Conservation (phyloP, 2,888 invertebrate species). For the Drosophila mimetica region DNA sequence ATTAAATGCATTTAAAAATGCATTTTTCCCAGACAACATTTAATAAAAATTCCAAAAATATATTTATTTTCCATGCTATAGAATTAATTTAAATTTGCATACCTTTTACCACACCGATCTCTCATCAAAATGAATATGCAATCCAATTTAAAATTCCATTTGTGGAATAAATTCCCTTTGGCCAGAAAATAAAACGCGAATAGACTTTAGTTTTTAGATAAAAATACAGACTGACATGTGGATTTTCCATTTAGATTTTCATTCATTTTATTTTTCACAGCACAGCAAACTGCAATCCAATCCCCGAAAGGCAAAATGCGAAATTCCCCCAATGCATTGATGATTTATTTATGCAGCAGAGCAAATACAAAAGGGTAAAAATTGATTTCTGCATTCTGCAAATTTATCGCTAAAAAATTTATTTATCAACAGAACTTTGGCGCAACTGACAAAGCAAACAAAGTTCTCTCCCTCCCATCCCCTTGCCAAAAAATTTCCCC, state of each 20-base stretch:
- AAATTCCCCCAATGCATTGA: slow-evolving; percentile 58
- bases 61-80: neutral
- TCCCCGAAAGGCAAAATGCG: slow-evolving; percentile 40
- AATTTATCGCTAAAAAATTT: slow-evolving; percentile 67
- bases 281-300: slow-evolving; percentile 24
- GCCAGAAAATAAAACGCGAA: neutral
- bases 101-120: neutral
- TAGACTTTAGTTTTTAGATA: slow-evolving; percentile 23
- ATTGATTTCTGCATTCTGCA: slow-evolving; percentile 63
- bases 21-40: too few species aligned
- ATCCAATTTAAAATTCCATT: slow-evolving; percentile 39
- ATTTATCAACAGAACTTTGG: slow-evolving; percentile 68
- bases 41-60: neutral
- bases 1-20: too few species aligned
- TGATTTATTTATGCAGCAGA: slow-evolving; percentile 73
- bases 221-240: slow-evolving; percentile 18
- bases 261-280: slow-evolving; percentile 35
- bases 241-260: slow-evolving; percentile 51
- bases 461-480: neutral
- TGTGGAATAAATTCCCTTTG: slow-evolving; percentile 6
- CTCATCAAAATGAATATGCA: slow-evolving; percentile 13
- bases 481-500: slow-evolving; percentile 1
- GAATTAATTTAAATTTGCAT: neutral
- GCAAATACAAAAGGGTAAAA: slow-evolving; percentile 26
- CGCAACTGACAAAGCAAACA: slow-evolving; percentile 64